phyloP scores from a whole-genome alignment of 1,140 invertebrate species.

The Carposina sasakii region DNA sequence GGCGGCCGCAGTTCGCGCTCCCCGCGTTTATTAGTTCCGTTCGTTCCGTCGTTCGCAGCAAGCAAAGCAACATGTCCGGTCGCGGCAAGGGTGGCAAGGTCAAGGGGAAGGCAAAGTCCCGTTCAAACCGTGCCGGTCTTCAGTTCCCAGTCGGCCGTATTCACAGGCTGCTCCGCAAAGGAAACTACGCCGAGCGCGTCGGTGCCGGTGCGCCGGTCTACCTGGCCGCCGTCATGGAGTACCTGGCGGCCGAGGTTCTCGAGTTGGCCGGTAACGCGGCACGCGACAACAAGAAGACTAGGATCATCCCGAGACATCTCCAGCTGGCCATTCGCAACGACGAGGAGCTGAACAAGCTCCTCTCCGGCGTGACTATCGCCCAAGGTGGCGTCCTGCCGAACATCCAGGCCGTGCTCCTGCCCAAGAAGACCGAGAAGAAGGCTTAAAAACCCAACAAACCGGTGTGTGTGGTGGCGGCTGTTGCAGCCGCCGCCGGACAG shows the following conservation, averaged over 20 bases:
- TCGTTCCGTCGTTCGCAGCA: too few species aligned
- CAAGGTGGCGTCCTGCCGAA: constrained; percentile 88
- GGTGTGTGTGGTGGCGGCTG: too few species aligned
- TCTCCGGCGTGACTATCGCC: constrained; percentile 87
- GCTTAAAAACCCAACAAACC: not conserved
- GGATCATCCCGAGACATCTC: constrained; percentile 88
- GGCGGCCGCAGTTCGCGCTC: too few species aligned
- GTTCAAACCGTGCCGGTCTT: constrained; percentile 73
- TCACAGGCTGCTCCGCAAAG: constrained; percentile 78
- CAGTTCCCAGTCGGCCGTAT: constrained; percentile 79
- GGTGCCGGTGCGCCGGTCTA: constrained; percentile 80
- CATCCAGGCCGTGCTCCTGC: constrained; percentile 81
- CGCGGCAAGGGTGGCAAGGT: constrained; percentile 27
- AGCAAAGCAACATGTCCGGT: too few species aligned
- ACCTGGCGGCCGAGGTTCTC: constrained; percentile 77
- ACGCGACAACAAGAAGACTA: constrained; percentile 73
- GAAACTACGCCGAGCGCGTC: constrained; percentile 78
- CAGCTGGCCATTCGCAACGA: constrained; percentile 89
- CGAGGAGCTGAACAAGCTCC: constrained; percentile 86
- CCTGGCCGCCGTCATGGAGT: constrained; percentile 76
- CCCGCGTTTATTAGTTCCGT: too few species aligned
- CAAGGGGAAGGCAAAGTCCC: constrained; percentile 33
- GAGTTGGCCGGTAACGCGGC: constrained; percentile 85
- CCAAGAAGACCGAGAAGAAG: constrained; percentile 69
- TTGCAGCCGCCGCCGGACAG: too few species aligned